Evolutionary conservation across 1,140 invertebrate species (phyloP).

Genomic region (Geopemphigus sp.): DNA sequence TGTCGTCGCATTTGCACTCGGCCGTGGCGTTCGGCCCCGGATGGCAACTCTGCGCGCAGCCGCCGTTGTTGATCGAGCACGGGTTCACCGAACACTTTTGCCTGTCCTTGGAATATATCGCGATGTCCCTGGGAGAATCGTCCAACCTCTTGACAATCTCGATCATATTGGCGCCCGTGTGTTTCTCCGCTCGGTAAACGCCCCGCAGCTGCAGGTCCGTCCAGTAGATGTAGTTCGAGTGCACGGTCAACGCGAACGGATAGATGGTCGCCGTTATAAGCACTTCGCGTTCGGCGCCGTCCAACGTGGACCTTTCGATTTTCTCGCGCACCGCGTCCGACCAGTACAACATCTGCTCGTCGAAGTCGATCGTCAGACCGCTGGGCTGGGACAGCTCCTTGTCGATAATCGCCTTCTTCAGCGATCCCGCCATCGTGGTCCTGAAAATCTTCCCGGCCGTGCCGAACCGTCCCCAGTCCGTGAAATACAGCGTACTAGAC

Average conservation of each 20-base stretch:
- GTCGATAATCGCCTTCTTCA: slow-evolving; percentile 85
- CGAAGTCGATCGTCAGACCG: slow-evolving; percentile 93
- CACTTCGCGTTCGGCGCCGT: slow-evolving; percentile 72
- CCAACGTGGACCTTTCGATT: slow-evolving; percentile 88
- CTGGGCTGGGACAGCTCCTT: slow-evolving; percentile 92
- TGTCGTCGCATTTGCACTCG: slow-evolving; percentile 84
- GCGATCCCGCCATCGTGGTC: slow-evolving; percentile 93
- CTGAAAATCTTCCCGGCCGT: slow-evolving; percentile 91
- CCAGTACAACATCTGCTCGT: slow-evolving; percentile 94
- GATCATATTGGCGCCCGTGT: slow-evolving; percentile 91
- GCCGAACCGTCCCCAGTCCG: slow-evolving; percentile 90
- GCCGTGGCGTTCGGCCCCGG: slow-evolving; percentile 78
- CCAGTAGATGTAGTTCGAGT: slow-evolving; percentile 93
- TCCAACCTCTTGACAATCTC: slow-evolving; percentile 90
- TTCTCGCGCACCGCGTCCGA: slow-evolving; percentile 96
- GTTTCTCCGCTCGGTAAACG: slow-evolving; percentile 94
- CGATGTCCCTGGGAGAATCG: slow-evolving; percentile 86
- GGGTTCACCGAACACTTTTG: slow-evolving; percentile 82
- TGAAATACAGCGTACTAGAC: slow-evolving; percentile 76
- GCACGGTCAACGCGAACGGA: slow-evolving; percentile 92
- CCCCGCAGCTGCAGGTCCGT: slow-evolving; percentile 92
- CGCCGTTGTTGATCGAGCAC: slow-evolving; percentile 90
- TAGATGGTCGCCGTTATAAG: slow-evolving; percentile 88
- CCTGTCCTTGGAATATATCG: slow-evolving; percentile 76
- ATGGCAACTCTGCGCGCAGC: slow-evolving; percentile 93